Evolutionary conservation across 2,888 invertebrate species (phyloP), one percentile per base, ranked within the genome.

Genomic region (Apodemia mormo): DNA sequence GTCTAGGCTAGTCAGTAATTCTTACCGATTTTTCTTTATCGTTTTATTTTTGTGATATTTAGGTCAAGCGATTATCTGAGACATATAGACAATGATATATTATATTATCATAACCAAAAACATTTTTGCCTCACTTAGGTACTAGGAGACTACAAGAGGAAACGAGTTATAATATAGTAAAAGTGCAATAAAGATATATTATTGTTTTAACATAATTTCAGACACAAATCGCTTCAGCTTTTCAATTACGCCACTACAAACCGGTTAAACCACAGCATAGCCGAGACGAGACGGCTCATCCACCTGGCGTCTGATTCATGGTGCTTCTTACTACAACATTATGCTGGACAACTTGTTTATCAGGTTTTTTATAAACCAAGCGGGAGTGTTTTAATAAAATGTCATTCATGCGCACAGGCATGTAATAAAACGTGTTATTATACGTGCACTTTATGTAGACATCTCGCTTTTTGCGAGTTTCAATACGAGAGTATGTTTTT

Each of bases 391-490:
- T 81, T 81, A 81, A 84, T 84, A 82, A 81, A 85, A 81, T 78
- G 79, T 79, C 85, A 85, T 86, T 86, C 83, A 86, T 84, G 85
- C 81, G 81, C 78, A 80, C 77, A 73, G 80, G 77, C 79, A 78
- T 80, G 82, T 81, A 76, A 82, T 79, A 71, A 54, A 72, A 72
- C 76, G 67, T 72, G 72, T 75, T 74, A 52, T 52, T 52, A 52
- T 61, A 61, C 14, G 30, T 37, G 61, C 33, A 37, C 61, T 14
- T 65, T n/a, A 65, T 54, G n/a, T 2, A 65, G 68, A 49, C 67
- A 30, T 67, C 71, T 72, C 68, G 69, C 49, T 72, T 72, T 66
- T 61, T 33, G 68, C 54, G 72, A 72, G 73, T 76, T 75, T 77
- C 69, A 77, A 79, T 75, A 76, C 74, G 56, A 65, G 68, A 64